Percentiles rank a stretch among this genome's conserved stretches.
These are phyloP conservation scores for Pterostichus madidus DNA, from an alignment of 2,888 invertebrate genomes.

Conservation along the genomic window DNA sequence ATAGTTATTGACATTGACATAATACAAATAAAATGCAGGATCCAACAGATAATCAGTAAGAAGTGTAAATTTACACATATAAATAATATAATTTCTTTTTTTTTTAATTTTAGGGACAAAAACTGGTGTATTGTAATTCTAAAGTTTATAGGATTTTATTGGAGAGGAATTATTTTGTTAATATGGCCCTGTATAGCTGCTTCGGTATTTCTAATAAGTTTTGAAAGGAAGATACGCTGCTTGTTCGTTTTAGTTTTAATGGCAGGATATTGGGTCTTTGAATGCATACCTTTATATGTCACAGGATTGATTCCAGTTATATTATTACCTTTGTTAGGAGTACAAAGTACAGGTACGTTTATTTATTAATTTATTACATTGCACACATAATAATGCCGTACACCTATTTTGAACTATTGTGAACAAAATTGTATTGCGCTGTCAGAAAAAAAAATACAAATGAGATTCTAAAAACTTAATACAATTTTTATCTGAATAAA, in stretches of 20 bases:
- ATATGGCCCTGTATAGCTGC: conserved; percentile 51
- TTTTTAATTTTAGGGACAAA: background rate
- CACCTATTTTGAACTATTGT: no score
- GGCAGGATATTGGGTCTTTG: conserved; percentile 79
- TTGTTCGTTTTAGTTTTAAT: conserved; percentile 78
- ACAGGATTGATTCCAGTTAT: conserved; percentile 79
- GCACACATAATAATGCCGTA: no score
- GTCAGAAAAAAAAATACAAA: no score
- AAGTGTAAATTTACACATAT: no score
- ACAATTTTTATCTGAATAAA: no score
- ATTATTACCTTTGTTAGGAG: conserved; percentile 78
- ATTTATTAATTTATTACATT: no score
- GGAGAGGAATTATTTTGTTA: conserved; percentile 49
- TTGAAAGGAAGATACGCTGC: conserved; percentile 71
- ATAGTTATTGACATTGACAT: no score
- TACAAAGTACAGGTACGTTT: conserved; percentile 72
- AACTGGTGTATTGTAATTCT: background rate
- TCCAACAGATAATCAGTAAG: no score
- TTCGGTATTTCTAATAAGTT: conserved; percentile 16
- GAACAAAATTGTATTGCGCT: no score
- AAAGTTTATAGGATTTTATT: conserved; percentile 51
- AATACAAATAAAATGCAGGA: no score
- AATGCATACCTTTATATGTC: conserved; percentile 78
- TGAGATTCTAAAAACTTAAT: no score
- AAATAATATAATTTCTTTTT: no score